Percentiles rank a stretch among this genome's conserved stretches.
phyloP scores from a whole-genome alignment of 1,140 invertebrate genomes.

The Bombus pascuorum region DNA sequence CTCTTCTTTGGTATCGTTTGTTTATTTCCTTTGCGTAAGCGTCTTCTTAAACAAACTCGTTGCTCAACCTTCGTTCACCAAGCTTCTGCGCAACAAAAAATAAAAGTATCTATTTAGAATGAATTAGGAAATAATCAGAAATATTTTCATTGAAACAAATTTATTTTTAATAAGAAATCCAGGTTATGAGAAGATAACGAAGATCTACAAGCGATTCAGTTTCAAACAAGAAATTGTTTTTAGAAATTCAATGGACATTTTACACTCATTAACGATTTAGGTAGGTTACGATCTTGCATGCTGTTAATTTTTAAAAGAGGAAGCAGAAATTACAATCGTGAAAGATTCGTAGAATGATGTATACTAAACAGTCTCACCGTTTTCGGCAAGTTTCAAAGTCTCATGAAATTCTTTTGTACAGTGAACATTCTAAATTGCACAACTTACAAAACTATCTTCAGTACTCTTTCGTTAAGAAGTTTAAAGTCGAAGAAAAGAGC shows the following conservation, averaged over 20 bases:
- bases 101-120: not conserved
- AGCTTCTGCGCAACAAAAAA: not conserved
- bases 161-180: not conserved
- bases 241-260: not conserved
- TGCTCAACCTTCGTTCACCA: too few species aligned
- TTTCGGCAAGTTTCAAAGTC: slow-evolving; percentile 21
- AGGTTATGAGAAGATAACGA: too few species aligned
- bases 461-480: slow-evolving; percentile 1
- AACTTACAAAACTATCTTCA: not conserved
- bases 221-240: not conserved
- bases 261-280: not conserved
- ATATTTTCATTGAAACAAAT: not conserved
- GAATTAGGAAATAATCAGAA: not conserved
- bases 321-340: not conserved
- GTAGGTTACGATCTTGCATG: not conserved
- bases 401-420: slow-evolving; percentile 26
- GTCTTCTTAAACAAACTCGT: too few species aligned
- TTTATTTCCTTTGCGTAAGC: too few species aligned
- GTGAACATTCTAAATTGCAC: slow-evolving; percentile 15
- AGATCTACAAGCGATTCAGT: not conserved
- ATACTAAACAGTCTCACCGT: not conserved
- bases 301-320: not conserved
- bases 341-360: not conserved
- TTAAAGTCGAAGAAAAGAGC: slow-evolving; percentile 8
- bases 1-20: too few species aligned